Conservation (phyloP, 2,888 invertebrate species). For the Archaeoteleia sp. region DNA sequence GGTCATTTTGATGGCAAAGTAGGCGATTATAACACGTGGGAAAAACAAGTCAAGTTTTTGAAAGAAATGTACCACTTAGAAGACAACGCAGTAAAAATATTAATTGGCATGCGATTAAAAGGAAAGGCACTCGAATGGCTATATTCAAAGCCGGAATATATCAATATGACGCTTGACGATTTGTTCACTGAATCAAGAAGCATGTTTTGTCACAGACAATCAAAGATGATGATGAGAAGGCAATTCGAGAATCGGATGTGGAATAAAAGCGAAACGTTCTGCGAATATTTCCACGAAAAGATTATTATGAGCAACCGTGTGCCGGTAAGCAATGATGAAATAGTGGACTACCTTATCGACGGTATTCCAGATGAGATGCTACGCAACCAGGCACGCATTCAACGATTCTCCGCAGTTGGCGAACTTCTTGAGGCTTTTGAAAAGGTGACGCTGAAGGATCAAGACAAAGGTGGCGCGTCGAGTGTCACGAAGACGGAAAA, state of each 20-base stretch:
- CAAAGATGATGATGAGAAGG: slow-evolving; percentile 5
- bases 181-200: slow-evolving; percentile 12
- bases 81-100: too few relatives aligned
- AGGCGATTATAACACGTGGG: too few relatives aligned
- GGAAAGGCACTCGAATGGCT: slow-evolving; percentile 25
- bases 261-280: slow-evolving; percentile 22
- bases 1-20: too few relatives aligned
- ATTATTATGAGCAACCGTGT: slow-evolving; percentile 36
- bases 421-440: too few relatives aligned
- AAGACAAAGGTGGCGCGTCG: too few relatives aligned
- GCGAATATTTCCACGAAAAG: slow-evolving; percentile 35
- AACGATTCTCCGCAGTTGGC: too few relatives aligned
- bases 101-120: slow-evolving; percentile 4
- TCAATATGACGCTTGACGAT: slow-evolving; percentile 7
- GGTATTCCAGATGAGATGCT: slow-evolving; percentile 35
- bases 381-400: slow-evolving; percentile 32
- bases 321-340: slow-evolving; percentile 27
- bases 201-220: slow-evolving; percentile 30
- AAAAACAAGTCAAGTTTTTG: too few relatives aligned
- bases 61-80: too few relatives aligned
- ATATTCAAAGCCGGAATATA: slow-evolving; percentile 29
- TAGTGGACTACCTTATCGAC: slow-evolving; percentile 39
- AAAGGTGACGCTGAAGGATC: too few relatives aligned
- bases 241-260: slow-evolving; percentile 15
- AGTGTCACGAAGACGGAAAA: too few relatives aligned